Evolutionary conservation across 2,888 invertebrate genomes (phyloP).

Genomic region (Deilephila porcellus): DNA sequence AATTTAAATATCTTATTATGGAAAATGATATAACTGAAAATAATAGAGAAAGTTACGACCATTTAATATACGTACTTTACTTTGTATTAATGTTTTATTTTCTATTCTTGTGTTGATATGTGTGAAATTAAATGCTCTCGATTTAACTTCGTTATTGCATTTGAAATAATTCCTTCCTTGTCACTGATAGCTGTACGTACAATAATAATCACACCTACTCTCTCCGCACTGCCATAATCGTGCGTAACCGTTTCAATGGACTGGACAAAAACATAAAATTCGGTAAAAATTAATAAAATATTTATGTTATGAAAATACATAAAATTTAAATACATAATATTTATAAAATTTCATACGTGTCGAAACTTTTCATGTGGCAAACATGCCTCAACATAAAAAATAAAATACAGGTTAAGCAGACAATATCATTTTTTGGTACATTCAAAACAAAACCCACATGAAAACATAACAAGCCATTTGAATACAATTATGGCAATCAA

Average conservation of each 20-base stretch:
- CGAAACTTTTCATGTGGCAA: background rate
- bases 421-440: background rate
- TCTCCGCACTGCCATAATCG: no score
- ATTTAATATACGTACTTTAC: background rate
- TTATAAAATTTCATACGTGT: no score
- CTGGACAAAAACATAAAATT: no score
- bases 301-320: no score
- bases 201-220: no score
- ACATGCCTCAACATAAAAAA: background rate
- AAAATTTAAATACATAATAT: no score
- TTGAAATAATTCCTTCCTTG: background rate
- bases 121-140: background rate
- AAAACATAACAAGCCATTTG: background rate
- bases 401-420: background rate
- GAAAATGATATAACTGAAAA: no score
- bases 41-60: no score
- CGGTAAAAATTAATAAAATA: no score
- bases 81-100: background rate
- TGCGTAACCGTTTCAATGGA: no score
- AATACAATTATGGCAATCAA: conserved; percentile 7
- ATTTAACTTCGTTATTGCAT: background rate
- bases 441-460: background rate
- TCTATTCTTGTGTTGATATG: background rate
- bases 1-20: no score
- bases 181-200: background rate